phyloP scores from a whole-genome alignment of 2,113 vertebrate genomes.

The Solea senegalensis region DNA sequence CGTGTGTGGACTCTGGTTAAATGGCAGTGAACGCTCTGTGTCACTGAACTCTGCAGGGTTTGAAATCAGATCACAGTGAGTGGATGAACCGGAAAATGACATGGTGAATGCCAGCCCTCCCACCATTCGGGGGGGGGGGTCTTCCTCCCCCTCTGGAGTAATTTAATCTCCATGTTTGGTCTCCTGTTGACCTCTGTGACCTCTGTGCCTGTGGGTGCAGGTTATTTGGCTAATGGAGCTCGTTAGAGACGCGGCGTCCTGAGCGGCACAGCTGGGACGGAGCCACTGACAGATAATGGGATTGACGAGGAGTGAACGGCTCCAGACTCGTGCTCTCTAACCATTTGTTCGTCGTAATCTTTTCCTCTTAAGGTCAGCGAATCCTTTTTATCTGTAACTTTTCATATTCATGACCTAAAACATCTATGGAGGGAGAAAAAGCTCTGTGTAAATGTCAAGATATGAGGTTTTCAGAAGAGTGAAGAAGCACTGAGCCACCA shows the following conservation, averaged over 20 bases:
- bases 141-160: constrained; percentile 60
- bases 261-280: constrained; percentile 67
- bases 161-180: constrained; percentile 79
- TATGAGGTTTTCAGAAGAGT: too few relatives aligned
- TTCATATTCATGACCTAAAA: neutral
- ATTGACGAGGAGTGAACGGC: constrained; percentile 64
- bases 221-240: constrained; percentile 81
- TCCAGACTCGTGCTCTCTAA: constrained; percentile 21
- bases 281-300: constrained; percentile 62
- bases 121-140: constrained; percentile 24
- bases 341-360: constrained; percentile 39
- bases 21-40: neutral
- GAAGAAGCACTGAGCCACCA: too few relatives aligned
- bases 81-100: constrained; percentile 23
- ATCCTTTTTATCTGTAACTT: constrained; percentile 34
- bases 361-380: constrained; percentile 21
- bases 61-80: constrained; percentile 41
- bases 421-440: too few relatives aligned
- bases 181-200: constrained; percentile 73
- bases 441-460: too few relatives aligned
- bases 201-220: constrained; percentile 70
- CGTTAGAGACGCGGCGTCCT: constrained; percentile 71
- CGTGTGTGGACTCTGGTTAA: too few relatives aligned
- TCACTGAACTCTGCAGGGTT: constrained; percentile 14
- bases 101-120: constrained; percentile 36